Evolutionary conservation across 1,140 invertebrate genomes (phyloP), one percentile per base, ranked within the genome.

Genomic region (Archivesica marissinica): DNA sequence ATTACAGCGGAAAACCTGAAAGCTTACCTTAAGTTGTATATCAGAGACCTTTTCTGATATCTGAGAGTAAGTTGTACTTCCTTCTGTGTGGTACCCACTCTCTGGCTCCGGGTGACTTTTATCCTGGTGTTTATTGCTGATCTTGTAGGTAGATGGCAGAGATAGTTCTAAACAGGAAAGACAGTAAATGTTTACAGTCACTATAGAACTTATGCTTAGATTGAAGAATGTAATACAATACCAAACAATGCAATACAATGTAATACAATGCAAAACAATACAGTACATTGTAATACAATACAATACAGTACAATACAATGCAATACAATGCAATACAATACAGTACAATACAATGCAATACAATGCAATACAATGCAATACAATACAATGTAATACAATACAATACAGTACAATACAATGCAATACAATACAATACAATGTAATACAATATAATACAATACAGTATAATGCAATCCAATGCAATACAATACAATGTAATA

Each of bases 11-110:
- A n/a, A 59, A 11, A 25, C 9, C 54, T 23, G 25, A 15, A 59
- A 7, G 41, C 35, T 75, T 11, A 81, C 79, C 80, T 83, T 74
- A 7, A 13, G 25, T 50, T 83, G 80, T 56, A 83, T 83, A 28
- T 74, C 68, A 30, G 25, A 59, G 39, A 83, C 80, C 17, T 70
- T 35, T 11, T 83, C 70, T 72, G 74, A 68, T 38, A 83, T 75
- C 54, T 83, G 68, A 30, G 80, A 61, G 54, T 83, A 83, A 56
- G 79, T 81, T 15, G 79, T 72, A 47, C 68, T 74, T 0, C n/a
- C 39, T 50, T 83, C 80, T 47, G 80, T 83, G n/a, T 54, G 35
- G 68, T 83, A 83, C 0, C 80, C 80, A 83, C 70, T 74, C 56
- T 83, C 80, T 41, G 47, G 68, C 25, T 83, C 80, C n/a, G 80